Conservation (phyloP, 1,140 invertebrate genomes). For the Condylostylus longicornis region DNA sequence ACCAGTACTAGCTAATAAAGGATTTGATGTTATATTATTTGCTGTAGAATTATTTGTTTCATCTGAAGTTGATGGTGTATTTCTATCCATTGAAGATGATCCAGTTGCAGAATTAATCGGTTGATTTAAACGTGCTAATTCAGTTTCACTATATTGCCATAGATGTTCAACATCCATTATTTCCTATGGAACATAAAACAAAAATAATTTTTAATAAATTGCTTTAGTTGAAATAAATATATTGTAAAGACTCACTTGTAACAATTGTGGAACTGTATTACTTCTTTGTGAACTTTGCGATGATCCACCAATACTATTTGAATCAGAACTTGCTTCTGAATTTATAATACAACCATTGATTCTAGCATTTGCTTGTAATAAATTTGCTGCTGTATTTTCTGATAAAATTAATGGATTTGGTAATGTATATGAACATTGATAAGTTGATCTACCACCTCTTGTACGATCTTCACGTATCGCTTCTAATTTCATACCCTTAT, state of each 20-base stretch:
- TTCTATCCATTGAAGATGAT: constrained; percentile 30
- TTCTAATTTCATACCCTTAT: constrained; percentile 94
- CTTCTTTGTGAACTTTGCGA: constrained; percentile 7
- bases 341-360: constrained; percentile 14
- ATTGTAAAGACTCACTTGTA: constrained; percentile 14
- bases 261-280: constrained; percentile 18
- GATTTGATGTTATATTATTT: constrained; percentile 35
- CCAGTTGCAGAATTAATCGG: constrained; percentile 23
- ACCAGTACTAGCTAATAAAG: constrained; percentile 43
- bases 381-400: constrained; percentile 9
- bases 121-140: constrained; percentile 41
- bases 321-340: too few relatives aligned
- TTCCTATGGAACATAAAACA: constrained; percentile 44
- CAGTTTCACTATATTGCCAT: constrained; percentile 74
- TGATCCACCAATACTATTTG: background rate
- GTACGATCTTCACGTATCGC: constrained; percentile 90
- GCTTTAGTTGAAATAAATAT: background rate
- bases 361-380: too few relatives aligned
- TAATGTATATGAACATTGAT: constrained; percentile 81
- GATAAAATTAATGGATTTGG: constrained; percentile 44
- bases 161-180: constrained; percentile 90
- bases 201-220: background rate
- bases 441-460: constrained; percentile 85
- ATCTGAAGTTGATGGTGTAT: constrained; percentile 20
- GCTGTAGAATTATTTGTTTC: constrained; percentile 9